A percentile compares a stretch with the other conserved stretches of the same genome.
These are phyloP conservation scores for Patella depressa DNA, from an alignment of 2,888 invertebrate genomes.

Conservation along the genomic window DNA sequence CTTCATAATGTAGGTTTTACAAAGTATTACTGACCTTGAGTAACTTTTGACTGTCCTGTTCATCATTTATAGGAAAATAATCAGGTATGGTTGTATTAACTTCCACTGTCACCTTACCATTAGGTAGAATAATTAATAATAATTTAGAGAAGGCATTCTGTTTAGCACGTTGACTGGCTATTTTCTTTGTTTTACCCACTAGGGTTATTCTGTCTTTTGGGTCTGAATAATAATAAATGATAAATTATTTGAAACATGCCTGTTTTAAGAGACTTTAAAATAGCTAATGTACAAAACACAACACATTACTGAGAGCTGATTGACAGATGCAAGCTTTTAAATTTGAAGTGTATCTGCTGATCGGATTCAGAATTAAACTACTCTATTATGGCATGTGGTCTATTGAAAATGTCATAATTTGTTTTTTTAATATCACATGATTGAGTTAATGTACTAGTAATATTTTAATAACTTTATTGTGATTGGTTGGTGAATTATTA, in stretches of 20 bases:
- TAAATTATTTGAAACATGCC: background rate
- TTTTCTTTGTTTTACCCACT: constrained; percentile 55
- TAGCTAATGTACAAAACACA: too few relatives aligned
- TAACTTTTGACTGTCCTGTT: constrained; percentile 28
- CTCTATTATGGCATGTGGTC: too few relatives aligned
- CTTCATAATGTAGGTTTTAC: too few relatives aligned
- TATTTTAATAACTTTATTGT: too few relatives aligned
- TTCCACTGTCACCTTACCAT: constrained; percentile 61
- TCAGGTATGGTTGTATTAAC: constrained; percentile 57
- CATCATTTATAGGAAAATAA: constrained; percentile 29
- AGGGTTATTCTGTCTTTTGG: constrained; percentile 50
- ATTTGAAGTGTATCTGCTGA: too few relatives aligned
- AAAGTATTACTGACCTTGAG: constrained; percentile 24
- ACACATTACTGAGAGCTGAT: too few relatives aligned
- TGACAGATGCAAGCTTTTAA: too few relatives aligned
- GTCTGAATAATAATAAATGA: constrained; percentile 40
- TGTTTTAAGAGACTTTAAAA: background rate
- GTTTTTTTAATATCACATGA: too few relatives aligned
- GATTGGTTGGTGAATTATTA: too few relatives aligned
- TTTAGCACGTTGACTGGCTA: constrained; percentile 54
- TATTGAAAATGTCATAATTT: too few relatives aligned
- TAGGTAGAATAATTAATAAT: constrained; percentile 52
- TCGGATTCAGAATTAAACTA: too few relatives aligned
- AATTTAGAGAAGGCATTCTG: constrained; percentile 62
- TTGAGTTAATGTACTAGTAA: too few relatives aligned